A percentile compares a stretch with the other conserved stretches of the same genome.
Conservation (phyloP, 2,888 invertebrate genomes). For the Dendrolimus houi region DNA sequence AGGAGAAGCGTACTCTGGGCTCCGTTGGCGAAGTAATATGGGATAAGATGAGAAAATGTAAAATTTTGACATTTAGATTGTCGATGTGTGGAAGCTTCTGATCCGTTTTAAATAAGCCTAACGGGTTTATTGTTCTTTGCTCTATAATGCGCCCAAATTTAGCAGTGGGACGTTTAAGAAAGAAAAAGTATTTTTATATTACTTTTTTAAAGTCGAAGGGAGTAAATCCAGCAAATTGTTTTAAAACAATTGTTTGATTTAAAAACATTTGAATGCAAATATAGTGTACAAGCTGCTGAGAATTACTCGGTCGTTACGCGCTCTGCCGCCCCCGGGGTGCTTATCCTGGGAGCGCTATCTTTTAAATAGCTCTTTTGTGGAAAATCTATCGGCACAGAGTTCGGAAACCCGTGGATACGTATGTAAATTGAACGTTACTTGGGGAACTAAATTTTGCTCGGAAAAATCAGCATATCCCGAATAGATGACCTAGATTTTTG, state of each 20-base stretch:
- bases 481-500: constrained; percentile 4
- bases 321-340: constrained; percentile 20
- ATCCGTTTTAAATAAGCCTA: too few relatives aligned
- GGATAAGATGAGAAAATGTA: too few relatives aligned
- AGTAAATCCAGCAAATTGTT: constrained; percentile 5
- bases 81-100: too few relatives aligned
- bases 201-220: too few relatives aligned
- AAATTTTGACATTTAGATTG: too few relatives aligned
- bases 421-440: constrained; percentile 20
- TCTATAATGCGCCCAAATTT: too few relatives aligned
- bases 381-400: constrained; percentile 30
- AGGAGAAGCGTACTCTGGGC: too few relatives aligned
- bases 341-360: constrained; percentile 35
- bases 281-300: constrained; percentile 9
- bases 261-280: neutral
- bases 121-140: too few relatives aligned
- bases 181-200: too few relatives aligned
- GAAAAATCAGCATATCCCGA: neutral
- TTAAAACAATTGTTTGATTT: constrained; percentile 1
- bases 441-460: constrained; percentile 8
- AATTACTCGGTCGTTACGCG: constrained; percentile 24
- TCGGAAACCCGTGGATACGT: constrained; percentile 18
- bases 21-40: too few relatives aligned
- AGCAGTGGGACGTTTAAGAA: too few relatives aligned
- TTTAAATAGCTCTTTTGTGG: constrained; percentile 45